phyloP scores from a whole-genome alignment of 2,797 vertebrate genomes.

The Pogonophryne albipinna region DNA sequence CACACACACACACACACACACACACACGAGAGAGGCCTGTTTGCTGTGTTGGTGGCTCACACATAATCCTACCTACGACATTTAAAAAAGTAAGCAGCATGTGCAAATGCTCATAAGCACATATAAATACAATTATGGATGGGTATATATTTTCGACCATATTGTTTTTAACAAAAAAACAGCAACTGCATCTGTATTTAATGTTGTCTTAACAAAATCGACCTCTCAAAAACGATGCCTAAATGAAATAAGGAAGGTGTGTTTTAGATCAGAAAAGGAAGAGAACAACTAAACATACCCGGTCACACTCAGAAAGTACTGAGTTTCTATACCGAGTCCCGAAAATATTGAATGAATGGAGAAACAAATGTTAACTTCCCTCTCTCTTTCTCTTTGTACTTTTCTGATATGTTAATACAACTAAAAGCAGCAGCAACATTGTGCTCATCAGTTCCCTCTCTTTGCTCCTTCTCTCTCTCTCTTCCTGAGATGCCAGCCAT shows the following conservation, averaged over 20 bases:
- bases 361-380: conserved; percentile 16
- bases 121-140: no score
- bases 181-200: background rate
- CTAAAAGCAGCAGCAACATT: conserved; percentile 43
- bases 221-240: background rate
- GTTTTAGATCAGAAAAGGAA: background rate
- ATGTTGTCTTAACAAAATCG: background rate
- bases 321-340: background rate
- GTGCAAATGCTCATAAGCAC: no score
- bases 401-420: conserved; percentile 33
- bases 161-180: background rate
- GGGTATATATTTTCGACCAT: no score
- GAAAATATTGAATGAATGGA: background rate
- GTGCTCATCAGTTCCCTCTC: conserved; percentile 31
- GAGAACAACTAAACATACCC: background rate
- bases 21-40: no score
- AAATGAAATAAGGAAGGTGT: background rate
- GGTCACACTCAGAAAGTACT: background rate
- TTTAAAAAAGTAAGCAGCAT: no score
- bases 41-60: no score
- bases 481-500: conserved; percentile 75
- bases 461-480: conserved; percentile 31
- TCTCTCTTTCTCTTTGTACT: background rate
- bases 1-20: background rate
- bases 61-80: background rate